Base-by-base conservation (phyloP, 2,797 vertebrate species). In the Hemitrygon akajei region DNA sequence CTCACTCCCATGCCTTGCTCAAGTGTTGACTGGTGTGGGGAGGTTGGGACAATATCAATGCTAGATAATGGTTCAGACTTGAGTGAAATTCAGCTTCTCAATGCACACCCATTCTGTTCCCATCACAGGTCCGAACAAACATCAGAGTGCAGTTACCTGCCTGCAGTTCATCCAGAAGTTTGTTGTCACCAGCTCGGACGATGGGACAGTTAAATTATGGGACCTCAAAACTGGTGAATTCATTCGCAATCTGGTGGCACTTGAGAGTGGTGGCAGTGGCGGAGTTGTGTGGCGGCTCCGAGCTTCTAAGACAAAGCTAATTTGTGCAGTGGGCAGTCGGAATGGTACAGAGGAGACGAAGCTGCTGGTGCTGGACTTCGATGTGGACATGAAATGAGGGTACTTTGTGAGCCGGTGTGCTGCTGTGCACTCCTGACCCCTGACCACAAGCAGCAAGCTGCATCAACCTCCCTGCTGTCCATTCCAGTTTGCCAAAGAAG, bases 111-210 rank as follows among this genome's bases (percentile, higher is more conserved):
- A 22, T 10, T 75, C 60, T 73, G 20, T 12, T 84, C 69, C 76
- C 6, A 63, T 56, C 1, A 11, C 94, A 96, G 96, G 96, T 6
- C 95, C 96, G 82, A 96, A 95, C 93, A 96, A 96, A 94, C 96
- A 96, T 94, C 96, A 96, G 95, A 96, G 96, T 0, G 96, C 96
- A 0, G 96, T 96, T 34, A 96, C 96, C 14, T 96, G 96, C 94
- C 95, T 96, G 0, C 96, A 96, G 95, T 96, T 96, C 95, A 96
- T 95, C 94, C 96, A 95, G 93, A 96, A 96, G 94, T 96, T 96
- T 0, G 96, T 96, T 93, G 96, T 96, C 93, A 96, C 96, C 71
- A 96, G 96, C 93, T 96, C 95, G 0, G 96, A 96, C 0, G 96
- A 96, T 0, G 96, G 96, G 0, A 96, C 96, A 0, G 96, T 96